Percentiles rank a stretch among this genome's conserved stretches.
Conservation (phyloP, 2,888 invertebrate species). For the Idaea dimidiata region DNA sequence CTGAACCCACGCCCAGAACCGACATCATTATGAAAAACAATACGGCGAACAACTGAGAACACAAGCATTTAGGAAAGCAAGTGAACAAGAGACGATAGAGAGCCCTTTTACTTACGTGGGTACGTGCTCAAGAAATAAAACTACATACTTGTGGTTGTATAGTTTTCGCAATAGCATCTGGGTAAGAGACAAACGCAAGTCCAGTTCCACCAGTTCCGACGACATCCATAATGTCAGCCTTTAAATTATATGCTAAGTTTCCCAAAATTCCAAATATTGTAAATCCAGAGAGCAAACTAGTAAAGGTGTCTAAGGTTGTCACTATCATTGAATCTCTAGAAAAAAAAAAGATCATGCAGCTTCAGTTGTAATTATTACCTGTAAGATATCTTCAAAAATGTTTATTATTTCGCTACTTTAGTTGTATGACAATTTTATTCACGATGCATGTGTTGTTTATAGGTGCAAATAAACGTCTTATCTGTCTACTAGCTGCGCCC, state of each 20-base stretch:
- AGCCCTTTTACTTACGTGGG: no score
- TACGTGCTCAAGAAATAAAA: background rate
- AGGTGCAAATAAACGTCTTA: no score
- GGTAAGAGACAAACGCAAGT: conserved; percentile 87
- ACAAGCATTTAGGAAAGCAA: conserved; percentile 16
- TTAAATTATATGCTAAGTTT: conserved; percentile 82
- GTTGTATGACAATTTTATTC: no score
- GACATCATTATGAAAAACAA: conserved; percentile 87
- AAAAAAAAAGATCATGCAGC: background rate
- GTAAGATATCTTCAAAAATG: background rate
- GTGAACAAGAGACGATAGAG: no score
- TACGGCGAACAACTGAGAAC: conserved; percentile 79
- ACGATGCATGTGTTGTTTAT: no score
- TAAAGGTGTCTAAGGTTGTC: conserved; percentile 85
- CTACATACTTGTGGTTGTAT: conserved; percentile 80
- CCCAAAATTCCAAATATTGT: conserved; percentile 87
- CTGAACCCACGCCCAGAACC: conserved; percentile 84
- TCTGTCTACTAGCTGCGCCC: no score
- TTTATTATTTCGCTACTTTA: no score
- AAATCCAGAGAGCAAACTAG: conserved; percentile 85
- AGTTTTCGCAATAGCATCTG: conserved; percentile 85
- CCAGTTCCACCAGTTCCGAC: conserved; percentile 84
- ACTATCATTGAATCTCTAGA: conserved; percentile 85
- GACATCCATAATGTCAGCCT: conserved; percentile 77
- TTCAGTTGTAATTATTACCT: background rate